Conservation (phyloP, 2,888 invertebrate species). For the Cosmorhoe ocellata region DNA sequence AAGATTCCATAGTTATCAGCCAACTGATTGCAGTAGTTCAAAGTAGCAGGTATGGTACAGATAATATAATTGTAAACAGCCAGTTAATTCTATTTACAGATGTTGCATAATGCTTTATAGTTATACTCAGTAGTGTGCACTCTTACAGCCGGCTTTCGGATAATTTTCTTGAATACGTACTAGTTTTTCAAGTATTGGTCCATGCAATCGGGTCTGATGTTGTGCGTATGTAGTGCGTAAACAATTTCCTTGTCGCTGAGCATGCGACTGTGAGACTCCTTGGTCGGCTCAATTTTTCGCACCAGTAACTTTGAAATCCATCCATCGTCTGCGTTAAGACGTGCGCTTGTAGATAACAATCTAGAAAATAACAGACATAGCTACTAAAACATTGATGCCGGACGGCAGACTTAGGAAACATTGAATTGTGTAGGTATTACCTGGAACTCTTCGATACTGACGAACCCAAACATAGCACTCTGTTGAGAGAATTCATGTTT, state of each 20-base stretch:
- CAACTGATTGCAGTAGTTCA: slow-evolving; percentile 41
- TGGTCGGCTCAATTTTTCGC: slow-evolving; percentile 95
- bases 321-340: slow-evolving; percentile 84
- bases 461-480: slow-evolving; percentile 58
- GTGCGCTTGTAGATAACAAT: slow-evolving; percentile 64
- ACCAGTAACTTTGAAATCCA: slow-evolving; percentile 95
- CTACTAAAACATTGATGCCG: slow-evolving; percentile 46
- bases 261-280: slow-evolving; percentile 98
- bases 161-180: slow-evolving; percentile 86
- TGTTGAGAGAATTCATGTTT: slow-evolving; percentile 69
- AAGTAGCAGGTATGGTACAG: slow-evolving; percentile 43
- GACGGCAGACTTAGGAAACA: slow-evolving; percentile 38
- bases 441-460: slow-evolving; percentile 66
- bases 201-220: slow-evolving; percentile 94
- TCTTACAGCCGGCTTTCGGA: slow-evolving; percentile 36
- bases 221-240: slow-evolving; percentile 97
- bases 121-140: too few relatives aligned
- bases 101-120: slow-evolving; percentile 67
- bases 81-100: slow-evolving; percentile 58
- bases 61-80: slow-evolving; percentile 45
- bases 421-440: slow-evolving; percentile 52
- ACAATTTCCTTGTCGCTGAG: slow-evolving; percentile 97
- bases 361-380: slow-evolving; percentile 54
- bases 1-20: slow-evolving; percentile 11
- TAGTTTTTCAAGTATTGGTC: slow-evolving; percentile 94